These are phyloP conservation scores for Daphoenositta chrysoptera DNA, from an alignment of 2,113 vertebrate genomes.

Conservation along the genomic window DNA sequence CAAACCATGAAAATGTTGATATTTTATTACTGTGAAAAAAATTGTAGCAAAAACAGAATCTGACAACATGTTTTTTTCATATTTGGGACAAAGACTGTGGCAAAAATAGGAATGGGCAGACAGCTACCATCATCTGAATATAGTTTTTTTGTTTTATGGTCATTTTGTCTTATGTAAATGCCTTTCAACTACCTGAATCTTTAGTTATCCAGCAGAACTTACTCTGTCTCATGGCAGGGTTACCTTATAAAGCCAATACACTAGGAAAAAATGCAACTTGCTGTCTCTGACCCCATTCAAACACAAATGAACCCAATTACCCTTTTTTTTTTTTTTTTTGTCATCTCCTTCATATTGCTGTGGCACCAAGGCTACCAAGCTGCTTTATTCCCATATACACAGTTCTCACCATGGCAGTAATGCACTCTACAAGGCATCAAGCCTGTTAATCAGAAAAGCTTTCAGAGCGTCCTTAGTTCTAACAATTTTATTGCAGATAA, in stretches of 20 bases:
- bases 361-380: not conserved
- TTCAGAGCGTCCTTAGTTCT: constrained; percentile 4
- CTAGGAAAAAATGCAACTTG: not conserved
- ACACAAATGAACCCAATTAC: not conserved
- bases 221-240: not conserved
- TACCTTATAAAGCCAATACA: not conserved
- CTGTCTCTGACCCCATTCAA: not conserved
- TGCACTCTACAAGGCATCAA: not conserved
- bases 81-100: not conserved
- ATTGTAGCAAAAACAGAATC: constrained; percentile 16
- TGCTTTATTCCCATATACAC: not conserved
- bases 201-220: not conserved
- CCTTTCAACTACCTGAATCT: not conserved
- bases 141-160: not conserved
- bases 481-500: constrained; percentile 18
- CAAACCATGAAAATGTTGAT: constrained; percentile 52
- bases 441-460: constrained; percentile 17
- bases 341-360: not conserved
- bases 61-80: not conserved
- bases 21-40: constrained; percentile 37
- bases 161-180: not conserved
- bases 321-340: not conserved
- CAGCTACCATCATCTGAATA: not conserved
- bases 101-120: not conserved
- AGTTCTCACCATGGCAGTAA: not conserved